These are phyloP conservation scores for Apoderus coryli DNA, from an alignment of 2,888 invertebrate species.

Conservation along the genomic window DNA sequence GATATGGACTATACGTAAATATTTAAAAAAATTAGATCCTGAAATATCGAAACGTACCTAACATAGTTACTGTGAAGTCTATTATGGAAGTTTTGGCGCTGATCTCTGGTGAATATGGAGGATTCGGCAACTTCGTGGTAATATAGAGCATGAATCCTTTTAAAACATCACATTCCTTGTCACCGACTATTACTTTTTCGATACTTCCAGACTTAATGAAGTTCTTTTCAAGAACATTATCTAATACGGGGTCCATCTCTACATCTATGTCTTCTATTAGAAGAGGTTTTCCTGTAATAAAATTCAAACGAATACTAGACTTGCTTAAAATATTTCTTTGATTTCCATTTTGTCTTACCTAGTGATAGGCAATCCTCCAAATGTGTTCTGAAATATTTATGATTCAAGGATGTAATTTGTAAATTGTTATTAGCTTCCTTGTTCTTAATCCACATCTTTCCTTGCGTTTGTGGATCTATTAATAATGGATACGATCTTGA, in stretches of 20 bases:
- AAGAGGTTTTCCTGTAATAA: slow-evolving; percentile 59
- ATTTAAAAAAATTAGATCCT: not conserved
- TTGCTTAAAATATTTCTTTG: not conserved
- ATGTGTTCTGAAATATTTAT: slow-evolving; percentile 70
- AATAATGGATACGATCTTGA: slow-evolving; percentile 87
- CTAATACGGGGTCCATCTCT: slow-evolving; percentile 89
- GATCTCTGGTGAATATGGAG: slow-evolving; percentile 92
- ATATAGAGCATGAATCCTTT: slow-evolving; percentile 91
- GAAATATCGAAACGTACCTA: slow-evolving; percentile 28
- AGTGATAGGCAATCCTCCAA: slow-evolving; percentile 32
- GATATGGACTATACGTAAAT: not conserved
- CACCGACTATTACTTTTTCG: slow-evolving; percentile 86
- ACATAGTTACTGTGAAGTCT: slow-evolving; percentile 95
- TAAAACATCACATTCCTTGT: slow-evolving; percentile 95
- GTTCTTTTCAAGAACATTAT: slow-evolving; percentile 93
- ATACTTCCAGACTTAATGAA: slow-evolving; percentile 95
- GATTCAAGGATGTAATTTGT: slow-evolving; percentile 87
- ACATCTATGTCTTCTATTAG: slow-evolving; percentile 91
- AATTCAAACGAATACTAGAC: not conserved
- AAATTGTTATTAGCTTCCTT: slow-evolving; percentile 81
- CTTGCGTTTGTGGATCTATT: slow-evolving; percentile 94
- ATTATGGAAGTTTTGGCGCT: slow-evolving; percentile 94
- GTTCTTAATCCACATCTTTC: slow-evolving; percentile 94
- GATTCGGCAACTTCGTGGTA: slow-evolving; percentile 91
- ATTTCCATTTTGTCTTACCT: slow-evolving; percentile 20